phyloP scores from a whole-genome alignment of 2,888 invertebrate genomes.

The Gymnosoma rotundatum region DNA sequence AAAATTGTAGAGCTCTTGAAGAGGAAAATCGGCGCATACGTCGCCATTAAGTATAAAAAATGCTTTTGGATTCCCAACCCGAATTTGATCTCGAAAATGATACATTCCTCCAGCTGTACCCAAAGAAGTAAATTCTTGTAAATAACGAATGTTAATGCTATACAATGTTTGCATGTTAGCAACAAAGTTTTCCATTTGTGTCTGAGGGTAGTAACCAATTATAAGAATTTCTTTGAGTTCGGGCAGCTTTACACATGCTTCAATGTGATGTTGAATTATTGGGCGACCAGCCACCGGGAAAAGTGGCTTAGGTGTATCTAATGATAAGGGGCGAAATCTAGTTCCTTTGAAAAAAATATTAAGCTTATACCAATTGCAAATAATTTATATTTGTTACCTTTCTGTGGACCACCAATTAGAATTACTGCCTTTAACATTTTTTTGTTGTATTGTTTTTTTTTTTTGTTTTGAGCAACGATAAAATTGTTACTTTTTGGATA shows the following conservation, averaged over 20 bases:
- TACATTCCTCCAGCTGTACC: constrained; percentile 99
- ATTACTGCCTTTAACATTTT: constrained; percentile 92
- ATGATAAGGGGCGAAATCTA: constrained; percentile 96
- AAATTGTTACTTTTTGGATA: not conserved
- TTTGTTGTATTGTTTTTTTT: not conserved
- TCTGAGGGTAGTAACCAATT: constrained; percentile 95
- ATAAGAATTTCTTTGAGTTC: constrained; percentile 95
- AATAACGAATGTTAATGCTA: constrained; percentile 92
- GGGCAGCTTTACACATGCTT: constrained; percentile 91
- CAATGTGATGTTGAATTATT: constrained; percentile 98
- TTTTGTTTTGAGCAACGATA: not conserved
- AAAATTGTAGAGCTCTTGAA: constrained; percentile 90
- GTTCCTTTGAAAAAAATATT: constrained; percentile 87
- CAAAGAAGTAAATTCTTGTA: constrained; percentile 96
- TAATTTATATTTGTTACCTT: constrained; percentile 85
- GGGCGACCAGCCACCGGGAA: constrained; percentile 98
- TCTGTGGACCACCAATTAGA: constrained; percentile 96
- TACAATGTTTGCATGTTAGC: constrained; percentile 92
- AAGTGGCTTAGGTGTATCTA: constrained; percentile 98
- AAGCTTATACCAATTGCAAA: not conserved
- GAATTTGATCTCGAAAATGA: constrained; percentile 97
- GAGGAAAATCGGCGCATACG: constrained; percentile 97
- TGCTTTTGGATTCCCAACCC: constrained; percentile 92
- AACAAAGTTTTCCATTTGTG: constrained; percentile 93
- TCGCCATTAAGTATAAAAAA: constrained; percentile 99